Evolutionary conservation across 1,140 invertebrate genomes (phyloP).

Genomic region (Drosophila fuyamai): DNA sequence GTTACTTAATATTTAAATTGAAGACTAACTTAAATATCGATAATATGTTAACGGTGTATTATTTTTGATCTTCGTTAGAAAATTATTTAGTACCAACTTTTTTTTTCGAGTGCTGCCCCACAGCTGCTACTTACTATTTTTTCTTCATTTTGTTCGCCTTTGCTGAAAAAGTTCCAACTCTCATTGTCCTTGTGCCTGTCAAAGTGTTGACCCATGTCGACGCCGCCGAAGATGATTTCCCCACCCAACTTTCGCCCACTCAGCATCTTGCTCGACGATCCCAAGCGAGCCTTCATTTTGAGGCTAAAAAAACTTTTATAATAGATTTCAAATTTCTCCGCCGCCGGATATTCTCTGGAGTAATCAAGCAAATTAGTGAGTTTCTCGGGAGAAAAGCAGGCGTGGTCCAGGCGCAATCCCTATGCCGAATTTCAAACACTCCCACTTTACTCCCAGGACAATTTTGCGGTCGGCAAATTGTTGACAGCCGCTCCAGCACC

Average conservation of each 20-base stretch:
- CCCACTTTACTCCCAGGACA: conserved; percentile 62
- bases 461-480: conserved; percentile 74
- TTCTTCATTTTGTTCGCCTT: conserved; percentile 19
- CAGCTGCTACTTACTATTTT: conserved; percentile 16
- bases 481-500: conserved; percentile 62
- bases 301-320: conserved; percentile 74
- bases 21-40: no score
- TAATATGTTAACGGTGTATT: neutral
- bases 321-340: conserved; percentile 77
- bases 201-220: conserved; percentile 58
- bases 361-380: conserved; percentile 81
- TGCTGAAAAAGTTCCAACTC: conserved; percentile 25
- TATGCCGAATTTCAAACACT: conserved; percentile 47
- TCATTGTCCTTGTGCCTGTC: conserved; percentile 41
- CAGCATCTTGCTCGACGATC: conserved; percentile 18
- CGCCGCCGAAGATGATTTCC: conserved; percentile 39
- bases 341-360: conserved; percentile 59
- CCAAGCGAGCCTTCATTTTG: conserved; percentile 47
- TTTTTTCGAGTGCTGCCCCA: conserved; percentile 3
- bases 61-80: neutral
- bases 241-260: neutral
- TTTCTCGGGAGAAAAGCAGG: conserved; percentile 38
- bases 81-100: neutral
- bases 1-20: no score
- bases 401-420: conserved; percentile 32